Percentiles rank a stretch among this genome's conserved stretches.
Conservation (phyloP, 2,888 invertebrate genomes). For the Tipula confusa region DNA sequence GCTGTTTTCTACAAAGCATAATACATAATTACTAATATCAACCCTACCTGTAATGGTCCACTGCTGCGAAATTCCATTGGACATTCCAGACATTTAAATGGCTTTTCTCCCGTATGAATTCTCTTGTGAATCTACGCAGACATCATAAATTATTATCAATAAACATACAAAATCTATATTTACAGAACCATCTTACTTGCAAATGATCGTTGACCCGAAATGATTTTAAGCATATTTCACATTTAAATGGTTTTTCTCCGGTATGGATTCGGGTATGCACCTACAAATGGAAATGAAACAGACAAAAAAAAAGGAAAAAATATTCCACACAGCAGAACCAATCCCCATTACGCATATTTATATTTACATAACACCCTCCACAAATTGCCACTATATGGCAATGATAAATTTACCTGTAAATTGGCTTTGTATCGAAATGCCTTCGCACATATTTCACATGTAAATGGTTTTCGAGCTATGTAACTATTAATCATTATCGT, state of each 20-base stretch:
- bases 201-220: conserved; percentile 7
- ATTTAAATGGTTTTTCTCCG: not conserved
- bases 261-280: not conserved
- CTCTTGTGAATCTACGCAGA: not conserved
- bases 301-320: not conserved
- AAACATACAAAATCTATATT: not conserved
- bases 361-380: conserved; percentile 12
- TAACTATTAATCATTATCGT: not conserved
- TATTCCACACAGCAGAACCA: no score
- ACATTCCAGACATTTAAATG: not conserved
- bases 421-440: conserved; percentile 20
- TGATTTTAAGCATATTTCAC: not conserved
- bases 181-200: not conserved
- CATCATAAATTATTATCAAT: not conserved
- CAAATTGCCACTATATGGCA: not conserved
- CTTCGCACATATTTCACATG: not conserved
- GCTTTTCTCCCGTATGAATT: not conserved
- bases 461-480: not conserved
- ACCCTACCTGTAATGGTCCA: not conserved
- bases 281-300: not conserved
- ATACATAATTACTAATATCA: no score
- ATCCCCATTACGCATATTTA: conserved; percentile 3
- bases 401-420: not conserved
- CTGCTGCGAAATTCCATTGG: conserved; percentile 6
- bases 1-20: no score